Base-by-base conservation (phyloP, 2,113 vertebrate genomes). In the Lonchura striata region DNA sequence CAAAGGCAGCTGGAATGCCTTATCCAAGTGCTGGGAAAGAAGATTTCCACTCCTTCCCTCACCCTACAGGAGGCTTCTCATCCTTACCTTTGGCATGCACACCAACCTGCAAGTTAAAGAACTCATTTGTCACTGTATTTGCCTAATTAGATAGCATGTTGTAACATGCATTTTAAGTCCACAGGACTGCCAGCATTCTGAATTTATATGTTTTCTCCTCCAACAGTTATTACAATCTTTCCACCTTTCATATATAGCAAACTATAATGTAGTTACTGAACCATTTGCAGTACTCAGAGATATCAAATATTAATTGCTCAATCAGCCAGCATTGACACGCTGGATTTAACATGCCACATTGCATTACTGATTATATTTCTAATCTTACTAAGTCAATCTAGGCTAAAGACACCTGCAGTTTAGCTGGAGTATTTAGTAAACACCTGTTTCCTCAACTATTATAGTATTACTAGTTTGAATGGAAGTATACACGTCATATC, bases 301-400 rank as follows among this genome's bases (percentile, higher is more conserved):
- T 35, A 69, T 6, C 59, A 39, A 57, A 31, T 49, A 86, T 86
- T 91, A 97, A 95, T 81, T 90, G 66, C 52, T 82, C 65, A 47
- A 79, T 71, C 86, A 94, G 57, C 69, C 87, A 94, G 66, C 46
- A 85, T 4, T 77, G 85, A 91, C 82, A 95, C 63, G 66, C 7
- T 61, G 87, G 52, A 91, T 91, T 96, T 95, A 95, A 94, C 66
- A 87, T 15, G 86, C 46, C 93, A 87, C 24, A 47, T 4, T 60
- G 75, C 81, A 87, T 95, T 92, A 95, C 66, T 59, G 42, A 87
- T 92, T 4, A 27, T 87, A 87, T 85, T 92, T 61, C 81, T 74
- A 92, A 89, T 35, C 49, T 87, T 74, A 82, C 33, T 16, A 61
- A 92, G 50, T 87, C 87, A 85, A 59, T 87, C 47, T 52, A 12